Base-by-base conservation (phyloP, 2,888 invertebrate species). In the Lasioglossum villosulum region DNA sequence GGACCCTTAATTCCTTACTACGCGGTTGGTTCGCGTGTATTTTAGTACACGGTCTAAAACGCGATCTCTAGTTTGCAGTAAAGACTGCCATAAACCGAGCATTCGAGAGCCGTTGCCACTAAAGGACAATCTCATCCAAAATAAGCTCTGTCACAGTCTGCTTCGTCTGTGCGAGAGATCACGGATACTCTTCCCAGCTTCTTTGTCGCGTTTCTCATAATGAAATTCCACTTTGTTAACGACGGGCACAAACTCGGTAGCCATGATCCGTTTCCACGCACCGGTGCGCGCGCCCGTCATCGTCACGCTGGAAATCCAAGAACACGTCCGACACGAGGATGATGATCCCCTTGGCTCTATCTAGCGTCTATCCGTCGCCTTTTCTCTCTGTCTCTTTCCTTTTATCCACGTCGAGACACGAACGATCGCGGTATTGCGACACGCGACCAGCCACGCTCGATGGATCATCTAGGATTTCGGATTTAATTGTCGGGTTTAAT, bases 201-300 rank as follows among this genome's bases (percentile, higher is more conserved):
- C 80, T 75, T 72, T 71, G 78, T 78, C 82, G 78, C 75, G 27
- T 75, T 48, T 6, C 68, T 37, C 70, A 86, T 92, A 92, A 92
- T 92, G 91, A 90, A 92, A 93, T 93, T 93, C 92, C 91, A 93
- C 91, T 93, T 92, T 91, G 92, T 92, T 93, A 93, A 91, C 91
- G 86, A 84, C 83, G 90, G 88, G 84, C 86, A 77, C 87, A 88
- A 91, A 93, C 90, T 93, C 91, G 91, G 93, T 94, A 94, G 93
- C 95, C 95, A 93, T 94, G 95, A 94, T 94, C 95, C 94, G 93
- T 94, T 95, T 94, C 93, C 94, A 94, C 93, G 94, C 94, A 93
- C 91, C 93, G 94, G 86, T 94, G 94, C 92, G 79, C 88, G 84
- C 72, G 78, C 76, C 63, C 78, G 81, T 78, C 85, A 52, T 75